Evolutionary conservation across 53 echinoderm and acorn worm genomes (phyloP).

Genomic region (Paracentrotus lividus): DNA sequence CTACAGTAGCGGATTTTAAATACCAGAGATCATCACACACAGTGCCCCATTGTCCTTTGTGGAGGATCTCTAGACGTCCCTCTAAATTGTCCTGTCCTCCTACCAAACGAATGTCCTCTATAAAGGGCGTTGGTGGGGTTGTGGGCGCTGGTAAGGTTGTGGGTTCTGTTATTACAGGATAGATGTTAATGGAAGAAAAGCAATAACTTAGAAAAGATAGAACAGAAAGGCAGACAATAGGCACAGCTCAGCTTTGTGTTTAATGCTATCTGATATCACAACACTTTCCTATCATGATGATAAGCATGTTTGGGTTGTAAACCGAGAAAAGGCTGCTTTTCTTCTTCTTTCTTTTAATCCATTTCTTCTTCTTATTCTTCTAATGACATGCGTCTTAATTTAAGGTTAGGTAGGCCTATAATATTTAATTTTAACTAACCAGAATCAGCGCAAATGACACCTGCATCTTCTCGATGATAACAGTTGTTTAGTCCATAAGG

Average conservation of each 20-base stretch:
- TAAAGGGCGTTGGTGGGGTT: neutral
- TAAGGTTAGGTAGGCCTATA: no score
- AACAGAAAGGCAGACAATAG: no score
- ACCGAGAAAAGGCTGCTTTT: no score
- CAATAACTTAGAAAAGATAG: no score
- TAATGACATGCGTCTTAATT: no score
- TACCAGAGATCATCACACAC: constrained; percentile 84
- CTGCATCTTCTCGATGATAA: constrained; percentile 89
- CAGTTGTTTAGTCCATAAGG: constrained; percentile 79
- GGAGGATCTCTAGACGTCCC: constrained; percentile 76
- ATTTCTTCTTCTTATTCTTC: no score
- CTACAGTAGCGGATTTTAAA: constrained; percentile 61
- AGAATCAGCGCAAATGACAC: constrained; percentile 73
- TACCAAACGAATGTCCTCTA: constrained; percentile 52
- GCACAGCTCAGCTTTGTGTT: no score
- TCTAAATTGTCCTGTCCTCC: constrained; percentile 48
- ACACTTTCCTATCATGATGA: no score
- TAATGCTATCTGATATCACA: neutral
- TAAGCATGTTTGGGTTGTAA: no score
- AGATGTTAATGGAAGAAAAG: no score
- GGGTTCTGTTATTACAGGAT: neutral
- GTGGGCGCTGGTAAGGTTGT: neutral
- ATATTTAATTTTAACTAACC: no score
- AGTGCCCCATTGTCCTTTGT: constrained; percentile 76
- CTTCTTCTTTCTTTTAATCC: no score